Evolutionary conservation across 2,797 vertebrate species (phyloP), one percentile per base, ranked within the genome.

Genomic region (Odontamblyopus rebecca): DNA sequence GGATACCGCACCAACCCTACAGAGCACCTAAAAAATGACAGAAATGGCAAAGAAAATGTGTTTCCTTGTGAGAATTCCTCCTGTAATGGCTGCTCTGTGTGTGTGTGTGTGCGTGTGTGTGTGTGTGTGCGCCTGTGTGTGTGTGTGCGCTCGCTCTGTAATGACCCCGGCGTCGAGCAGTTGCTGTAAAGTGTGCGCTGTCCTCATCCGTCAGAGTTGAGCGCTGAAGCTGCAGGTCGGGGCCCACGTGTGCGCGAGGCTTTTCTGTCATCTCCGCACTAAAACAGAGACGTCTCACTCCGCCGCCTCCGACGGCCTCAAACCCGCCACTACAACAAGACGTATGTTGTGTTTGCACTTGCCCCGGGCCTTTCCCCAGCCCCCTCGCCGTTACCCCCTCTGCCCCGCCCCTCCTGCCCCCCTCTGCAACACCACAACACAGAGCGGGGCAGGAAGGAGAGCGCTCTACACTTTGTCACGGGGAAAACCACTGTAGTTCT

Each of bases 331-430:
- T 78, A 82, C 82, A 80, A 74, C 83, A 81, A 80, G 84, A 85
- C 81, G 71, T 82, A 75, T 88, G 88, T 83, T 89, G 77, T 85
- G 83, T 82, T 86, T 77, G 82, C 86, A 77, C 50, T 63, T 41
- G 86, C 86, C 85, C 77, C 51, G 72, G 86, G 89, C 80, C 83
- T 84, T 87, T 82, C 85, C 84, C 83, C 82, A 76, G 81, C 88
- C 85, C 84, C 41, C 32, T 0, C 7, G 86, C 87, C 7, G 86
- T 86, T 60, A 5, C 0, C 6, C 87, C 87, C 19, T 2, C 54
- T 60, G 32, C 23, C 23, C 56, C 13, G 2, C 56, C 4, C 3
- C 23, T 7, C 0, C 54, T 11, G 53, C 56, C 4, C 3, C 4
- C 23, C 56, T 15, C 56, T 19, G 8, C 11, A 35, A 7, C 32